Percentiles rank a stretch among this genome's conserved stretches.
Conservation (phyloP, 2,797 vertebrate species). For the Jordanella pulchra region DNA sequence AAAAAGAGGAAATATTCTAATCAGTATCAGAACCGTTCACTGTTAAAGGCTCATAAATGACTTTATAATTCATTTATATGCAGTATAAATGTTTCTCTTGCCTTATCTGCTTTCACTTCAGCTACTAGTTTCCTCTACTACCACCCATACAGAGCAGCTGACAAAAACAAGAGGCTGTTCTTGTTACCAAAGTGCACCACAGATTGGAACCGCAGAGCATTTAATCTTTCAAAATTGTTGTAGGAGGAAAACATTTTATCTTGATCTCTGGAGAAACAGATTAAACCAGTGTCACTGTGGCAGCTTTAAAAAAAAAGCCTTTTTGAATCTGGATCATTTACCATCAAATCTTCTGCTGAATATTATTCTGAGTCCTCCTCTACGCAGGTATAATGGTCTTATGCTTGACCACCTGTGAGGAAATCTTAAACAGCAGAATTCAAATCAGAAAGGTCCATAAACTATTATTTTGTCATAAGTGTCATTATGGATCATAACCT, state of each 20-base stretch:
- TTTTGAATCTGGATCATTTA: constrained; percentile 25
- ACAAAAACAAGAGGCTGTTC: constrained; percentile 23
- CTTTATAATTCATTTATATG: too few relatives aligned
- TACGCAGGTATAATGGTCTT: constrained; percentile 8
- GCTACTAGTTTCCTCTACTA: constrained; percentile 23
- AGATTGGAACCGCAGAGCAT: constrained; percentile 19
- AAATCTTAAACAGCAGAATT: constrained; percentile 12
- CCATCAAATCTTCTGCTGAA: constrained; percentile 25
- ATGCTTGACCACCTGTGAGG: constrained; percentile 21
- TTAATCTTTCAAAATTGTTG: constrained; percentile 40
- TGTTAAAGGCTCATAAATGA: constrained; percentile 29
- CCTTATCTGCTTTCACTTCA: constrained; percentile 32
- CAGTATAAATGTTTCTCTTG: constrained; percentile 11
- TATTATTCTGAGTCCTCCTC: constrained; percentile 26
- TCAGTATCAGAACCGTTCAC: constrained; percentile 1
- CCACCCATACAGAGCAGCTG: constrained; percentile 28
- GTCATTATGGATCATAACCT: constrained; percentile 7
- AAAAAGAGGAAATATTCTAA: too few relatives aligned
- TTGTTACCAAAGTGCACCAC: constrained; percentile 28
- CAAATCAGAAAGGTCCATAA: not conserved
- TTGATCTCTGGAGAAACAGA: constrained; percentile 26
- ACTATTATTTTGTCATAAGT: constrained; percentile 13
- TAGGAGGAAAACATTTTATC: constrained; percentile 19
- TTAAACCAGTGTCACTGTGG: constrained; percentile 37
- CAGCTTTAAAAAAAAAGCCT: constrained; percentile 13